Base-by-base conservation (phyloP, 2,113 vertebrate species). In the Sylvilagus bachmani region DNA sequence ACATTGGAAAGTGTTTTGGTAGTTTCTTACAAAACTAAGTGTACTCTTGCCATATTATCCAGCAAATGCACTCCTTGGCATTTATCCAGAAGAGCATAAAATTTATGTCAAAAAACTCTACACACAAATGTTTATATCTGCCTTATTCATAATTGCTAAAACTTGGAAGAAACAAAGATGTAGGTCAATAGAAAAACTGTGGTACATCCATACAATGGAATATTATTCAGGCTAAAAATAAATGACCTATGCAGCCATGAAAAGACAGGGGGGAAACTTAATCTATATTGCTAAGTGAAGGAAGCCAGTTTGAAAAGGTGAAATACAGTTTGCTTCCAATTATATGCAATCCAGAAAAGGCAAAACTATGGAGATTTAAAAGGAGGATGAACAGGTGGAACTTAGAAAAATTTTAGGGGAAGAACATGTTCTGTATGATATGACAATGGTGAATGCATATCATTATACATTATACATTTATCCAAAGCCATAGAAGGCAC, bases 11-110 rank as follows among this genome's bases (percentile, higher is more conserved):
- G 22, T 27, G 51, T 6, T 77, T 84, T 70, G 71, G 51, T 62
- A 75, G 11, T 89, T 78, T 84, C 73, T 79, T 94, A 62, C 0
- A n/a, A 90, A 78, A 78, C 51, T 79, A 85, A 85, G 78, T 21
- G 69, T 29, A 84, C 10, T 78, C 19, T 29, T 86, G 21, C 7
- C 49, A 58, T 70, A 44, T 7, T 1, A 38, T 67, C 27, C 13
- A 24, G 27, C 24, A 33, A 22, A 21, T 31, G 24, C 4, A 22
- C 6, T 67, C n/a, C 33, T 44, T 62, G 51, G 0, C 55, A 67
- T 62, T 64, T 93, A 74, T 67, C 38, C 38, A 51, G 64, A 53
- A 44, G 44, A 53, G 21, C 27, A 55, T n/a, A 73, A 38, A 88
- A 78, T 67, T 8, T 78, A 78, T 36, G 44, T 67, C 24, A 67